These are phyloP conservation scores for Zophobas atratus DNA, from an alignment of 1,140 invertebrate species.

Conservation along the genomic window DNA sequence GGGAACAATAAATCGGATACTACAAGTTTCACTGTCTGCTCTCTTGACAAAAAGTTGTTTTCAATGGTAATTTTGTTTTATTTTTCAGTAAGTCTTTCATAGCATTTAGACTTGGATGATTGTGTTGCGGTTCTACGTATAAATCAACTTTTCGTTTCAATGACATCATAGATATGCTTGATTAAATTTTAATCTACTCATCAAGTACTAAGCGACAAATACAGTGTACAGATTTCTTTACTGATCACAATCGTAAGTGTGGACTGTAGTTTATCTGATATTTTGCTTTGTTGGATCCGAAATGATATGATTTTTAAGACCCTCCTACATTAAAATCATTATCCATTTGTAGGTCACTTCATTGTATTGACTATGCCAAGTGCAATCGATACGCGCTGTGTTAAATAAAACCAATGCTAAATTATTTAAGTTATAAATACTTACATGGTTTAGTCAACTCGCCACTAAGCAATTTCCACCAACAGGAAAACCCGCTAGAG, in stretches of 20 bases:
- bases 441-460: neutral
- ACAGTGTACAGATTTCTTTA: neutral
- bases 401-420: neutral
- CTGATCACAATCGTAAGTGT: neutral
- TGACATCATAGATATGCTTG: conserved; percentile 24
- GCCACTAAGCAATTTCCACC: neutral
- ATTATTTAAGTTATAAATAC: conserved; percentile 10
- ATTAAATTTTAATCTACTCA: conserved; percentile 17
- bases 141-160: conserved; percentile 26
- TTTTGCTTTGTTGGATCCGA: neutral
- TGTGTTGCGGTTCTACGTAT: conserved; percentile 17
- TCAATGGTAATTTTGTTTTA: conserved; percentile 30
- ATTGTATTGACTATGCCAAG: neutral
- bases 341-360: conserved; percentile 8
- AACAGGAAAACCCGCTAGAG: no score
- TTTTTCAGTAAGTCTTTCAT: conserved; percentile 3
- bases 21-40: conserved; percentile 10
- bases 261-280: neutral
- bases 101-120: conserved; percentile 7
- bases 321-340: neutral
- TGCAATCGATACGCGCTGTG: neutral
- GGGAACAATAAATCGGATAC: conserved; percentile 41
- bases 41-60: conserved; percentile 24
- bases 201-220: neutral
- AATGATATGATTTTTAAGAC: conserved; percentile 13